Evolutionary conservation across 2,113 vertebrate species (phyloP).

Genomic region (Columba livia): DNA sequence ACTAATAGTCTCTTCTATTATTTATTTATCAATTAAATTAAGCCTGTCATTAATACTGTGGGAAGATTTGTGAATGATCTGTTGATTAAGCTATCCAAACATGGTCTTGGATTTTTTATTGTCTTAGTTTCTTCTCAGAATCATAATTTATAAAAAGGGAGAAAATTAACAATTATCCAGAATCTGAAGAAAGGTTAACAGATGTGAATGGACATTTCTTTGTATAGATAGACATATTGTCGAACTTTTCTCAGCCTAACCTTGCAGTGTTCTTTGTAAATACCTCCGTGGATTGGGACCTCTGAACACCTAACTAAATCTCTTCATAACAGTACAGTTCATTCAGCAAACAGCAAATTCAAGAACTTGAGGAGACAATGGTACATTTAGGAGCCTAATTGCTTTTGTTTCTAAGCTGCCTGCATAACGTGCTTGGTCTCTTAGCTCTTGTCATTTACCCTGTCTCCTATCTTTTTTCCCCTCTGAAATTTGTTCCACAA

Average conservation of each 20-base stretch:
- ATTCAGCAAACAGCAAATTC: conserved; percentile 8
- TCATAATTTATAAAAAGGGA: background rate
- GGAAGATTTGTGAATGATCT: background rate
- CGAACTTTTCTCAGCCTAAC: background rate
- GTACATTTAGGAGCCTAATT: conserved; percentile 1
- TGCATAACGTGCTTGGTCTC: background rate
- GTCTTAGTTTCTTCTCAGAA: background rate
- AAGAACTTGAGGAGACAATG: background rate
- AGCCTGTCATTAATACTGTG: background rate
- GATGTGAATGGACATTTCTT: background rate
- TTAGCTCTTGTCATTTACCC: background rate
- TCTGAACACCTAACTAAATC: background rate
- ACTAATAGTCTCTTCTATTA: background rate
- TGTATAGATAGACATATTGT: background rate
- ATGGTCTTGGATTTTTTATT: background rate
- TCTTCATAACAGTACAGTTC: background rate
- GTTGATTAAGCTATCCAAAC: background rate
- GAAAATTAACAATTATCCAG: background rate
- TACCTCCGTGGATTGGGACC: background rate
- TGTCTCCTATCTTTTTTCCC: background rate
- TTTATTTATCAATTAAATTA: background rate
- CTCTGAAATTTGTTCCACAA: background rate
- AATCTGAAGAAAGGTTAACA: background rate
- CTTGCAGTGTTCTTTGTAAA: conserved; percentile 1
- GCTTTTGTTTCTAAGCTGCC: background rate